Percentiles rank a stretch among this genome's conserved stretches.
These are phyloP conservation scores for Spilogale gracilis DNA, from an alignment of 2,113 vertebrate species.

Conservation along the genomic window DNA sequence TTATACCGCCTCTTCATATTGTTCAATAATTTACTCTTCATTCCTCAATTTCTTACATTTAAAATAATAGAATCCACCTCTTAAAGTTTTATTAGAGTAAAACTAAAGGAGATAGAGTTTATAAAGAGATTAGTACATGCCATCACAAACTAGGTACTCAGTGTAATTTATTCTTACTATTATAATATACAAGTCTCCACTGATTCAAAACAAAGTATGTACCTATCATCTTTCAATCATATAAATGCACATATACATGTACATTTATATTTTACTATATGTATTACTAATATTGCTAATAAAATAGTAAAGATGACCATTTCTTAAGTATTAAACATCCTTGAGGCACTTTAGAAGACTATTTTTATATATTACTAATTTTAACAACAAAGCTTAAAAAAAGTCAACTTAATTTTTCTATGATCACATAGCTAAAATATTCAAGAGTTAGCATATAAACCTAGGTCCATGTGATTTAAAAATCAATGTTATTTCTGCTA, in stretches of 20 bases:
- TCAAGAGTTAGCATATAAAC: background rate
- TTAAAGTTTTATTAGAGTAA: background rate
- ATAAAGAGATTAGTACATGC: background rate
- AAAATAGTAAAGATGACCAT: background rate
- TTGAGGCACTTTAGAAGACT: background rate
- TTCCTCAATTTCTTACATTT: slow-evolving; percentile 6
- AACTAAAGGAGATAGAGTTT: background rate
- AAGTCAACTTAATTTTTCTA: background rate
- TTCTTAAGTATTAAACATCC: background rate
- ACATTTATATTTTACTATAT: background rate
- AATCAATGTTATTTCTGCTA: background rate
- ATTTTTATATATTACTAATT: background rate
- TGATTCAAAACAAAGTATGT: background rate
- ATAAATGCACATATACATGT: background rate
- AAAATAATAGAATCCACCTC: background rate
- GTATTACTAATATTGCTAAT: background rate
- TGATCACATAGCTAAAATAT: background rate
- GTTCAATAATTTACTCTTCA: slow-evolving; percentile 14
- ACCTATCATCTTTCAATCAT: no score
- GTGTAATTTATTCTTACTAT: background rate
- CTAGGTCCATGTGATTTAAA: background rate
- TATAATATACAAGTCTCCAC: background rate
- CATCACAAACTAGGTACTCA: background rate
- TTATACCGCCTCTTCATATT: background rate
- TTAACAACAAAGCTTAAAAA: background rate